Evolutionary conservation across 2,113 vertebrate species (phyloP).

Genomic region (Acanthochromis polyacanthus): DNA sequence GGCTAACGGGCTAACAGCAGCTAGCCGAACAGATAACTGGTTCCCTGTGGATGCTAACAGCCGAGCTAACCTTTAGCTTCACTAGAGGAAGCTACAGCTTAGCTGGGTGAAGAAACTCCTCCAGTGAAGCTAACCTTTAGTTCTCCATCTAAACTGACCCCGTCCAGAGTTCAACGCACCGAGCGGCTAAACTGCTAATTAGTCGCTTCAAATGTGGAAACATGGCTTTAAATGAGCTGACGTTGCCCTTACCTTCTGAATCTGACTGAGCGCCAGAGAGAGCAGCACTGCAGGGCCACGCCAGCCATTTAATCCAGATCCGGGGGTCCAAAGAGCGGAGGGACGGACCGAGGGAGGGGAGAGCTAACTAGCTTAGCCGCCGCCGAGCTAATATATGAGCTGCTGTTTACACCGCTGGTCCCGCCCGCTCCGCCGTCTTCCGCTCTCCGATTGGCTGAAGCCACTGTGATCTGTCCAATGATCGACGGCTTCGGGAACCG

Average conservation of each 20-base stretch:
- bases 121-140: no score
- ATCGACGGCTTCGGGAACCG: rapidly evolving
- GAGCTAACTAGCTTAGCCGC: conserved; percentile 3
- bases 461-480: neutral
- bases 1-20: no score
- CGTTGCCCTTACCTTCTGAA: conserved; percentile 34
- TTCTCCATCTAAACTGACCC: no score
- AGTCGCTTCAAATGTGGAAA: neutral
- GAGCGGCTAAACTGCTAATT: neutral
- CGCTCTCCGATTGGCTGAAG: conserved; percentile 39
- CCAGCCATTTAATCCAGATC: conserved; percentile 41
- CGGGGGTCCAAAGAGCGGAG: conserved; percentile 4
- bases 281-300: conserved; percentile 30
- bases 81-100: no score
- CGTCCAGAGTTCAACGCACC: no score
- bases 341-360: neutral
- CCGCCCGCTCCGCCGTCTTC: conserved; percentile 20
- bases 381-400: neutral
- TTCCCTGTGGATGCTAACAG: no score
- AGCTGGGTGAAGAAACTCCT: no score
- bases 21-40: no score
- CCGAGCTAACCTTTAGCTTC: no score
- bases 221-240: rapidly evolving
- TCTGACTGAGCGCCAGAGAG: conserved; percentile 13
- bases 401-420: conserved; percentile 20